Evolutionary conservation across 2,797 vertebrate species (phyloP).

Genomic region (Argya squamiceps): DNA sequence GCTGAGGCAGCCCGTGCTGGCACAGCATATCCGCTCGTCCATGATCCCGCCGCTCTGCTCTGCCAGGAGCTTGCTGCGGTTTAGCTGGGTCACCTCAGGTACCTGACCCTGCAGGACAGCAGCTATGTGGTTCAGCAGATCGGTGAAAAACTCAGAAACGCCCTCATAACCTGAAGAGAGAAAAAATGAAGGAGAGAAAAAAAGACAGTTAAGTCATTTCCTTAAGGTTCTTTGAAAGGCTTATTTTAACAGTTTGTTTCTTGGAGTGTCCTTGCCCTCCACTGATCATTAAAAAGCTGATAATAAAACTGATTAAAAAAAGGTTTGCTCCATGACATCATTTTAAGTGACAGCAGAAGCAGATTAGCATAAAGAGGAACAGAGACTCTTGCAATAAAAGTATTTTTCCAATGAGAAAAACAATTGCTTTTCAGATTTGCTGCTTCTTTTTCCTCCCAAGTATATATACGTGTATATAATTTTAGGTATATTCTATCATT

Average conservation of each 20-base stretch:
- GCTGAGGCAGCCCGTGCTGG: slow-evolving; percentile 81
- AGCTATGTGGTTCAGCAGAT: slow-evolving; percentile 94
- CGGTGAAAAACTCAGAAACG: slow-evolving; percentile 92
- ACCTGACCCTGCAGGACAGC: slow-evolving; percentile 86
- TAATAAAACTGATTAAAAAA: not conserved
- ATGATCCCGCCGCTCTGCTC: slow-evolving; percentile 71
- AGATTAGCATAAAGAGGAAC: not conserved
- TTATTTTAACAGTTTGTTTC: not conserved
- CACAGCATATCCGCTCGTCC: slow-evolving; percentile 76
- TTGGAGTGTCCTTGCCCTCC: not conserved
- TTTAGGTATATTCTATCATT: not conserved
- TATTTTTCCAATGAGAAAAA: not conserved
- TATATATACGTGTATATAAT: not conserved
- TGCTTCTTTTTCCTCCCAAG: not conserved
- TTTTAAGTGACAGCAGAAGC: not conserved
- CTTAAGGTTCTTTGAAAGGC: not conserved
- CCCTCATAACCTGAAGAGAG: slow-evolving; percentile 90
- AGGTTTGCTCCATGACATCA: not conserved
- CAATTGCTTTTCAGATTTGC: not conserved
- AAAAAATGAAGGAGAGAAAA: not conserved
- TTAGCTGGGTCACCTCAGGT: slow-evolving; percentile 73
- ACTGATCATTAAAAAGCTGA: not conserved
- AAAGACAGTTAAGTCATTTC: not conserved
- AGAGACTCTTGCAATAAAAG: not conserved
- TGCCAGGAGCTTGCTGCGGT: slow-evolving; percentile 69